Percentiles rank a stretch among this genome's conserved stretches.
phyloP scores from a whole-genome alignment of 2,888 invertebrate genomes.

The Keiferia lycopersicella region DNA sequence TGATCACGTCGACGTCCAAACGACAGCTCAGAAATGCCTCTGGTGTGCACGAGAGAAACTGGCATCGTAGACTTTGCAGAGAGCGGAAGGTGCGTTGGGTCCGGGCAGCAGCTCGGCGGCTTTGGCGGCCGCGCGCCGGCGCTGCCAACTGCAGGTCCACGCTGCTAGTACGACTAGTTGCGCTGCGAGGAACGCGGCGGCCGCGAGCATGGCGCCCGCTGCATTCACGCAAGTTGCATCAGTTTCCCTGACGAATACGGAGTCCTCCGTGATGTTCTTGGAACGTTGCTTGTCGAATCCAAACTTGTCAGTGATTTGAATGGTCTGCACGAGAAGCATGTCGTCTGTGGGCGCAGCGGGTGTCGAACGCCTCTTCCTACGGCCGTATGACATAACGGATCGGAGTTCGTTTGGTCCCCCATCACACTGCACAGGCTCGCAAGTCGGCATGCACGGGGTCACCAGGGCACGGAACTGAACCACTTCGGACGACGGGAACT shows the following conservation, averaged over 20 bases:
- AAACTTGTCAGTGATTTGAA: conserved; percentile 96
- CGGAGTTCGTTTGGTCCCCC: conserved; percentile 92
- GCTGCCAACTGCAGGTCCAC: conserved; percentile 94
- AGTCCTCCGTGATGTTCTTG: conserved; percentile 84
- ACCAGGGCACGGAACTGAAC: conserved; percentile 98
- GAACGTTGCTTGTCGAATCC: conserved; percentile 88
- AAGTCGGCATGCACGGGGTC: conserved; percentile 95
- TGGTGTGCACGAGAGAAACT: conserved; percentile 89
- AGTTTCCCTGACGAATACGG: conserved; percentile 85
- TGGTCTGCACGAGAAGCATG: conserved; percentile 93
- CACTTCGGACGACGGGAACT: conserved; percentile 96
- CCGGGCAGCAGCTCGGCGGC: conserved; percentile 85
- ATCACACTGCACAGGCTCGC: conserved; percentile 95
- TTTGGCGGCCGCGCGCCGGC: conserved; percentile 85
- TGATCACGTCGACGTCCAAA: conserved; percentile 67
- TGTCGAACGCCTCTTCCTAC: conserved; percentile 87
- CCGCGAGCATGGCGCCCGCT: conserved; percentile 91
- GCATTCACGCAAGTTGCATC: conserved; percentile 86
- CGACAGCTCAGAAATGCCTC: conserved; percentile 74
- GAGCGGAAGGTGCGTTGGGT: conserved; percentile 79
- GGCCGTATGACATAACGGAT: conserved; percentile 91
- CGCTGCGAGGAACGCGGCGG: conserved; percentile 91
- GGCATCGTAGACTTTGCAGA: conserved; percentile 94
- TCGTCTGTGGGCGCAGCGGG: conserved; percentile 85
- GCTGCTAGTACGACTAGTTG: conserved; percentile 93